Evolutionary conservation across 2,888 invertebrate species (phyloP).

Genomic region (Electrophaes corylata): DNA sequence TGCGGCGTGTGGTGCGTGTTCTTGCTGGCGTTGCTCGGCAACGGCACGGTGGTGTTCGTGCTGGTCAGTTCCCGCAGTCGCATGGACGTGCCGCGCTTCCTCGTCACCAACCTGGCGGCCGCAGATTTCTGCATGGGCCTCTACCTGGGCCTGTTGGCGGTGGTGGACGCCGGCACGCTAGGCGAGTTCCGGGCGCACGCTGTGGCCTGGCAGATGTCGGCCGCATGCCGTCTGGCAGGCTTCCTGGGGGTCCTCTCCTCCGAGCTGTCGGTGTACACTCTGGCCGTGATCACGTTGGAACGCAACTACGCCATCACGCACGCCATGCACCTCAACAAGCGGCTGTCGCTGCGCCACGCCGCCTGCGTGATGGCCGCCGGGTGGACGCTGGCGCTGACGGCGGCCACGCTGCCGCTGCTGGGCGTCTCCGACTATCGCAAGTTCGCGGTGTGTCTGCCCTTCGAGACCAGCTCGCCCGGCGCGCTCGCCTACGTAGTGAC

Average conservation of each 20-base stretch:
- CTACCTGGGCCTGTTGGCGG: slow-evolving; percentile 96
- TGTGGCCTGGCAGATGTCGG: slow-evolving; percentile 98
- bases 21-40: slow-evolving; percentile 96
- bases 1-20: slow-evolving; percentile 99
- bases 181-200: slow-evolving; percentile 98
- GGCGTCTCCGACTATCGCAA: slow-evolving; percentile 98
- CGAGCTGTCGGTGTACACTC: slow-evolving; percentile 96
- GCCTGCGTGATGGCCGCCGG: slow-evolving; percentile 96
- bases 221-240: slow-evolving; percentile 96
- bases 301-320: slow-evolving; percentile 98
- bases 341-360: slow-evolving; percentile 95
- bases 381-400: slow-evolving; percentile 94
- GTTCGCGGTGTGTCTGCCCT: slow-evolving; percentile 98
- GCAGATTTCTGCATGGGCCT: slow-evolving; percentile 99
- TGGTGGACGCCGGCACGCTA: slow-evolving; percentile 97
- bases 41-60: slow-evolving; percentile 97
- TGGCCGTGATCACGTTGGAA: slow-evolving; percentile 98
- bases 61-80: slow-evolving; percentile 95
- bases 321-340: slow-evolving; percentile 98
- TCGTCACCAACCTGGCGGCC: slow-evolving; percentile 97
- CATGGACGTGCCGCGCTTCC: slow-evolving; percentile 97
- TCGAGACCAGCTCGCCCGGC: slow-evolving; percentile 92
- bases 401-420: slow-evolving; percentile 94
- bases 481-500: slow-evolving; percentile 95
- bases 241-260: slow-evolving; percentile 97